phyloP scores from a whole-genome alignment of 2,113 vertebrate species.

The Paramormyrops kingsleyae region DNA sequence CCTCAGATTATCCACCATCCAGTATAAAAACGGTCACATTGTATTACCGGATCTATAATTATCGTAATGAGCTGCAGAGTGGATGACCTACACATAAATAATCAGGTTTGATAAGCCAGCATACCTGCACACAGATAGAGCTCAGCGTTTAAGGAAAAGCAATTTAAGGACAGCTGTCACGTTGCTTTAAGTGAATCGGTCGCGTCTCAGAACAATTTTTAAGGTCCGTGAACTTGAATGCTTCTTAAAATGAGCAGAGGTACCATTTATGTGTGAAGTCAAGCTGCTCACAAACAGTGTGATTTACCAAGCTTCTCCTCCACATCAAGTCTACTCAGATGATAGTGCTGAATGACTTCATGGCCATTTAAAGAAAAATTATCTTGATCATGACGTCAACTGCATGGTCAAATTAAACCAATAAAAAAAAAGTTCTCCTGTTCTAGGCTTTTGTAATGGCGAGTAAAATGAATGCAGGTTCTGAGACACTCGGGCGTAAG shows the following conservation, averaged over 20 bases:
- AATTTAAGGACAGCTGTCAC: neutral
- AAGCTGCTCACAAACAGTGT: neutral
- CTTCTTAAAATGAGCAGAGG: neutral
- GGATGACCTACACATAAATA: neutral
- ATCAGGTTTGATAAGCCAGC: neutral
- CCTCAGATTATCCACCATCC: neutral
- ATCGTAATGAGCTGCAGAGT: neutral
- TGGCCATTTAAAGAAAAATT: neutral
- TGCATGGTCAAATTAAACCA: neutral
- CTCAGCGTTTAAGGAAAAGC: too few species aligned
- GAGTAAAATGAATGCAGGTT: neutral
- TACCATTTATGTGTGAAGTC: neutral
- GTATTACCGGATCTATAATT: neutral
- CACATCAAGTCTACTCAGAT: neutral
- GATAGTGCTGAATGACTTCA: neutral
- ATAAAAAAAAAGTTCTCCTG: neutral
- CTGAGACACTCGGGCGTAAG: neutral
- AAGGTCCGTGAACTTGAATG: neutral
- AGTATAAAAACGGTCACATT: neutral
- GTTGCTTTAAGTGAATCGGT: neutral
- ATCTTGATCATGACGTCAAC: neutral
- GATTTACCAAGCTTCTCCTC: neutral
- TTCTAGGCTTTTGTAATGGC: neutral
- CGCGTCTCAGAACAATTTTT: too few species aligned
- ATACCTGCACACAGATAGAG: neutral